These are phyloP conservation scores for Atta texana DNA, from an alignment of 1,140 invertebrate species.

Conservation along the genomic window DNA sequence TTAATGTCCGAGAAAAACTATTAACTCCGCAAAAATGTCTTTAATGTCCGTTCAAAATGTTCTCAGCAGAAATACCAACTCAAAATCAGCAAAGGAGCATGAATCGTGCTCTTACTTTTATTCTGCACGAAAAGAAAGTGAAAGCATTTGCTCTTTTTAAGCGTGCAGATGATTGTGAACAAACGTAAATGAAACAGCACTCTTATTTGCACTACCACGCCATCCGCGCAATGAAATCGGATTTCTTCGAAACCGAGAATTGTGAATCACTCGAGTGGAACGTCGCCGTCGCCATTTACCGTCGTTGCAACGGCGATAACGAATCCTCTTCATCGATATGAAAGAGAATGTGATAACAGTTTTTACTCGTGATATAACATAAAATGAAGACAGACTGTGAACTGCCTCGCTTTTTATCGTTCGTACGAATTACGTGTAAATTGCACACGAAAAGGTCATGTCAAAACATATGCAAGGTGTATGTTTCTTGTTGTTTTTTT, in stretches of 20 bases:
- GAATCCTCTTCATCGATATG: neutral
- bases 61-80: neutral
- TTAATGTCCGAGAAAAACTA: neutral
- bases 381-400: conserved; percentile 27
- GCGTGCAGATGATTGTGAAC: conserved; percentile 9
- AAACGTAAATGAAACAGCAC: conserved; percentile 23
- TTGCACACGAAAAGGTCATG: neutral
- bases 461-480: no score
- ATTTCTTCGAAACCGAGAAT: conserved; percentile 60
- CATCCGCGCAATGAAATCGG: conserved; percentile 51
- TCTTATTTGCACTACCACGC: conserved; percentile 23
- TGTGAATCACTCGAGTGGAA: conserved; percentile 39
- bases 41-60: conserved; percentile 5
- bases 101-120: neutral
- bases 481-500: neutral
- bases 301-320: neutral
- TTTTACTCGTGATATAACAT: neutral
- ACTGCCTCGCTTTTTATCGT: neutral
- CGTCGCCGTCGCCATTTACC: neutral
- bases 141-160: conserved; percentile 8
- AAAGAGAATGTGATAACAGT: conserved; percentile 32
- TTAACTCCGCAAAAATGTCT: neutral
- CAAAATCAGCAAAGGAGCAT: neutral
- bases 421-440: conserved; percentile 47
- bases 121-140: neutral